Evolutionary conservation across 2,797 vertebrate genomes (phyloP).

Genomic region (Morus bassanus): DNA sequence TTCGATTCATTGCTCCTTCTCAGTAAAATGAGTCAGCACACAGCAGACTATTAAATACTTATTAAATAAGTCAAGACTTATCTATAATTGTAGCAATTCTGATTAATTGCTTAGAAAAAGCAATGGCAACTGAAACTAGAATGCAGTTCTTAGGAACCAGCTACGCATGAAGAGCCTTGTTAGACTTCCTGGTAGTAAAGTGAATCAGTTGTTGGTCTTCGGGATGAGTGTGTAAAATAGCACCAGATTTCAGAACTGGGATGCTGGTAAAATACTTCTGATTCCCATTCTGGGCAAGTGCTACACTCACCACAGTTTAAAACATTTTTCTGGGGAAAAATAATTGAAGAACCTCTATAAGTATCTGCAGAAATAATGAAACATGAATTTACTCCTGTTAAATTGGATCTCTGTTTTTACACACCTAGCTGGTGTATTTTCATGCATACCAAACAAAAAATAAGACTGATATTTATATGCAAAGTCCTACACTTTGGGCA

Average conservation of each 20-base stretch:
- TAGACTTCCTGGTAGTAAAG: neutral
- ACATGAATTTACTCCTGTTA: neutral
- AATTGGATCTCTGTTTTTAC: neutral
- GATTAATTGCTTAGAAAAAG: constrained; percentile 9
- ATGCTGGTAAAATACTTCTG: neutral
- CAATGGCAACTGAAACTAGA: neutral
- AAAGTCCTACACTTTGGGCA: neutral
- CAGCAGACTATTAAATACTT: neutral
- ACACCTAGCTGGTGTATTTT: neutral
- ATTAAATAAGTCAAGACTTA: neutral
- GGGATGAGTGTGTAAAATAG: neutral
- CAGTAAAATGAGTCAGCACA: neutral
- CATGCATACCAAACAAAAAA: neutral
- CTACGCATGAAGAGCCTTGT: neutral
- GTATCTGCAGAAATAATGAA: neutral
- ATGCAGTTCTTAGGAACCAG: neutral
- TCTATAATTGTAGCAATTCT: neutral
- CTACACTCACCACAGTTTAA: neutral
- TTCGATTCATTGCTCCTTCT: neutral
- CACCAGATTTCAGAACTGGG: neutral
- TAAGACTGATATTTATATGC: neutral
- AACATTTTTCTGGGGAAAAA: neutral
- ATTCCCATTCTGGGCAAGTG: neutral
- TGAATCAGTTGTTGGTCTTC: neutral
- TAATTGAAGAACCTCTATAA: neutral